Base-by-base conservation (phyloP, 2,113 vertebrate genomes). In the Zosterops pallidus region DNA sequence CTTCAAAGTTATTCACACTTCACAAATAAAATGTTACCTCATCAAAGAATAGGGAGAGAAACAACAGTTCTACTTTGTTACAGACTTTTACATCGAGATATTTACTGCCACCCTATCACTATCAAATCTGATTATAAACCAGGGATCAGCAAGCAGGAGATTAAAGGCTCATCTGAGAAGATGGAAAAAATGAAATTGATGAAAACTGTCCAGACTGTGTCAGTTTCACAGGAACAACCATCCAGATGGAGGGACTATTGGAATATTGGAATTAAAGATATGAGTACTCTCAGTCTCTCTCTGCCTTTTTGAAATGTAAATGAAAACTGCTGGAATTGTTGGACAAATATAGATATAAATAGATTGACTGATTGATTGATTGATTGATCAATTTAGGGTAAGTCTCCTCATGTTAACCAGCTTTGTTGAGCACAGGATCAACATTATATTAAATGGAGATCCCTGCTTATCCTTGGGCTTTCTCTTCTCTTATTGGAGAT, bases 91-190 rank as follows among this genome's bases (percentile, higher is more conserved):
- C 60, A 80, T 89, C 79, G 77, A 84, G 64, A 64, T 95, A 96
- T 84, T 96, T 96, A 86, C 71, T 14, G 1, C 56, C 72, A 77
- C 72, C 56, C 81, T 92, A 68, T 92, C 6, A 0, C 72, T 92
- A 72, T 94, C 89, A 94, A 90, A 94, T 90, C 75, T 92, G 76
- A 96, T 94, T 95, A 86, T 86, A 85, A 96, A 47, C 50, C 42
- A 50, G 37, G 76, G 90, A 96, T 95, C 67, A 84, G n/a, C 46
- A 86, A 69, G 72, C 62, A 60, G 53, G 46, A 88, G 82, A 96
- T 91, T 95, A 95, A 91, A 90, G 77, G 83, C 82, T 92, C 92
- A 86, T 84, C 67, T 84, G 76, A 81, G 62, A 90, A 91, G 62
- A 75, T 11, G 47, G 53, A 96, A 95, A 80, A 94, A 91, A 94